Conservation (phyloP, 2,797 vertebrate species). For the Toxotes lorentzi region DNA sequence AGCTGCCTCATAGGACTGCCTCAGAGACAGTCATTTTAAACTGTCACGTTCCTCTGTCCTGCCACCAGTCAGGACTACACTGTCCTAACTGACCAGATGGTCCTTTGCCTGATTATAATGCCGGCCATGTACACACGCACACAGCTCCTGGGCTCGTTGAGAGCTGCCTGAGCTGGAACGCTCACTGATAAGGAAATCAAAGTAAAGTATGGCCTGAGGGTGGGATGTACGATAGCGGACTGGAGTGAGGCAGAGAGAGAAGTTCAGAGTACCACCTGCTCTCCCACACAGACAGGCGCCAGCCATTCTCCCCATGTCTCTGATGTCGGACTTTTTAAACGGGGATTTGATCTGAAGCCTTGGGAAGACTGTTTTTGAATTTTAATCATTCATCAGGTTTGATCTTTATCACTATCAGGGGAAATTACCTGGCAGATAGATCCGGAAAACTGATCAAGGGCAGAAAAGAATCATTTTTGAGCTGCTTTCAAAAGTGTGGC, state of each 20-base stretch:
- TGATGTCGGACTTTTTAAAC: slow-evolving; percentile 66
- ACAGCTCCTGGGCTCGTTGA: slow-evolving; percentile 34
- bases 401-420: slow-evolving; percentile 54
- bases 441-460: slow-evolving; percentile 51
- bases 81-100: slow-evolving; percentile 36
- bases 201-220: slow-evolving; percentile 65
- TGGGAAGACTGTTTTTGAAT: slow-evolving; percentile 61
- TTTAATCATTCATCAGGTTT: slow-evolving; percentile 62
- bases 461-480: slow-evolving; percentile 43
- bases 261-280: slow-evolving; percentile 64
- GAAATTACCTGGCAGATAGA: slow-evolving; percentile 58
- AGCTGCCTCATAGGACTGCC: neutral
- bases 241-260: slow-evolving; percentile 36
- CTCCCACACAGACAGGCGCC: slow-evolving; percentile 43
- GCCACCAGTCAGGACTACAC: neutral
- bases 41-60: neutral
- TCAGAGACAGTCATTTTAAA: neutral
- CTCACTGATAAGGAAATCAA: slow-evolving; percentile 66
- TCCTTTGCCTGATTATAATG: slow-evolving; percentile 49
- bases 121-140: slow-evolving; percentile 30
- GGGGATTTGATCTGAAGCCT: slow-evolving; percentile 62
- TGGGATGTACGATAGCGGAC: slow-evolving; percentile 46
- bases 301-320: slow-evolving; percentile 28
- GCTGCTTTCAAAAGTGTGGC: slow-evolving; percentile 38
- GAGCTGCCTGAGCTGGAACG: slow-evolving; percentile 51